phyloP scores from a whole-genome alignment of 2,113 vertebrate species.

The Pelobates fuscus region DNA sequence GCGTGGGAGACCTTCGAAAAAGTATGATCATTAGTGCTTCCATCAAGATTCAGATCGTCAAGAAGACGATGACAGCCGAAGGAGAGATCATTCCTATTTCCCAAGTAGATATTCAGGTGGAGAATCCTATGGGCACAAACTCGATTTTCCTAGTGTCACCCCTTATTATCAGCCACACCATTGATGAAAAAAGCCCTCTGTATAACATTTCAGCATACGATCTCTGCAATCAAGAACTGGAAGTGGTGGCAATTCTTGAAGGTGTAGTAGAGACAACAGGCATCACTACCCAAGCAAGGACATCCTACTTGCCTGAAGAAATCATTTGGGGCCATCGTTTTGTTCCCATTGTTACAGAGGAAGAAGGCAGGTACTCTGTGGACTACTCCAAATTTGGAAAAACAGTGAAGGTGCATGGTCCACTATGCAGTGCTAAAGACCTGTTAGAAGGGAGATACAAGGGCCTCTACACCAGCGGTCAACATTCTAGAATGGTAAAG shows the following conservation, averaged over 20 bases:
- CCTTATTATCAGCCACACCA: constrained; percentile 80
- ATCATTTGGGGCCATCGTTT: constrained; percentile 81
- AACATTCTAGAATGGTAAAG: constrained; percentile 1
- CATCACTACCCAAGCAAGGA: constrained; percentile 81
- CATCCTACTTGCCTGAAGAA: constrained; percentile 78
- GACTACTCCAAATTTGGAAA: constrained; percentile 85
- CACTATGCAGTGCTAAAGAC: constrained; percentile 73
- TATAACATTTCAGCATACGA: constrained; percentile 73
- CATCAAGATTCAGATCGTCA: constrained; percentile 77
- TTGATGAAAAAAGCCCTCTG: constrained; percentile 74
- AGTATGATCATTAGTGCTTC: constrained; percentile 85
- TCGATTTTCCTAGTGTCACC: constrained; percentile 81
- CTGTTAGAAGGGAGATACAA: constrained; percentile 59
- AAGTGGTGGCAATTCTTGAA: constrained; percentile 79
- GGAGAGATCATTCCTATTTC: constrained; percentile 78
- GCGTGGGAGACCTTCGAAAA: constrained; percentile 78
- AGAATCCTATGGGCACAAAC: constrained; percentile 78
- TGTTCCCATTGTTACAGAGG: constrained; percentile 77
- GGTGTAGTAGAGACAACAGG: constrained; percentile 82
- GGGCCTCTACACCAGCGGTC: neutral
- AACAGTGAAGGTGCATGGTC: constrained; percentile 69
- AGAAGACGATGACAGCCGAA: constrained; percentile 72
- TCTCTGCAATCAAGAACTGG: constrained; percentile 70
- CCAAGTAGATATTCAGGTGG: constrained; percentile 81
- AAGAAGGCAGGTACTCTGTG: constrained; percentile 75